Evolutionary conservation across 2,797 vertebrate species (phyloP), one percentile per base, ranked within the genome.

Genomic region (Tokudaia tokunoshimensis): DNA sequence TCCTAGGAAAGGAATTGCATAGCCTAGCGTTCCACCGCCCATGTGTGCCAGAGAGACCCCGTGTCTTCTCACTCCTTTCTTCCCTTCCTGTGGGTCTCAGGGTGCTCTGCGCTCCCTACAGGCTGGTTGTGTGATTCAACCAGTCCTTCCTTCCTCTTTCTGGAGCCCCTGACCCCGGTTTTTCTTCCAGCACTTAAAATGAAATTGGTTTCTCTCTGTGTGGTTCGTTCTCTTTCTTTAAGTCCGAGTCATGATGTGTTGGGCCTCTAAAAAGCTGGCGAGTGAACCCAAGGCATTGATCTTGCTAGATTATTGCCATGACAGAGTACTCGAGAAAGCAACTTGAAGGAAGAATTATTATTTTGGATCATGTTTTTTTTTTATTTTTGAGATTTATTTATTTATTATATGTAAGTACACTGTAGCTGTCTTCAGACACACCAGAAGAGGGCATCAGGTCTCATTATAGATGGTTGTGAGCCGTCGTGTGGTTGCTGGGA

Each of bases 71-170:
- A n/a, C 37, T 89, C 75, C 37, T 22, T 91, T 86, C 12, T 85
- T 96, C 37, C 34, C 2, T 82, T 70, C 86, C 91, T n/a, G 44
- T 52, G 80, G 75, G 57, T 67, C 88, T 74, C 26, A 44, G 65
- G 52, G n/a, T 93, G 15, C 34, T 37, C n/a, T 72, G 47, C 3
- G 15, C 57, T 91, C 87, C 82, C 67, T n/a, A 70, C 4, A 52
- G 19, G 50, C 12, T 83, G 94, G n/a, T 65, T 37, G 22, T 79
- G 9, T 90, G 41, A 70, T 74, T 90, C 55, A 85, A 9, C 20
- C 12, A 74, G 29, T 61, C 55, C 24, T 96, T 90, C 80, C 57
- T 92, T 88, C 31, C 80, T 89, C 61, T 94, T 95, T 65, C 70
- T 94, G 96, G 92, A 91, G 4, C 5, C 17, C 22, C 24, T 7